These are phyloP conservation scores for Simalia tracyae DNA, from an alignment of 2,797 vertebrate genomes.

Conservation along the genomic window DNA sequence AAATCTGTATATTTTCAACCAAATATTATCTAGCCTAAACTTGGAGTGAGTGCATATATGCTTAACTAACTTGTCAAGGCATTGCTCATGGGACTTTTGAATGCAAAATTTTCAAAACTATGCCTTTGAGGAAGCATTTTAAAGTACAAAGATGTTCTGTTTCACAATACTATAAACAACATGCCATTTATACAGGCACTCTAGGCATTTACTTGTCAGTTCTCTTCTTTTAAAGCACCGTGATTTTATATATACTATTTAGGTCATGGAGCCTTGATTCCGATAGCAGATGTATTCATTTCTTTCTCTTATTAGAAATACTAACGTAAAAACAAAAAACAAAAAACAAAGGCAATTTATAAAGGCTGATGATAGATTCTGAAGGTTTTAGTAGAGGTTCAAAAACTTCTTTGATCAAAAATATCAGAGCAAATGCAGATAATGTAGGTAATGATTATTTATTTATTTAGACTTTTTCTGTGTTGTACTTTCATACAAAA, in stretches of 20 bases:
- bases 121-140: constrained; percentile 64
- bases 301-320: constrained; percentile 47
- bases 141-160: constrained; percentile 67
- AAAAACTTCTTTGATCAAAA: neutral
- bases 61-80: constrained; percentile 30
- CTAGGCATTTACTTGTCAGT: constrained; percentile 67
- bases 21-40: constrained; percentile 26
- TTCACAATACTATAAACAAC: constrained; percentile 62
- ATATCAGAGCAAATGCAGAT: neutral
- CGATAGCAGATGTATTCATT: constrained; percentile 50
- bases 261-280: constrained; percentile 55
- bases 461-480: neutral
- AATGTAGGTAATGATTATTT: neutral
- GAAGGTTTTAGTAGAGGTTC: neutral
- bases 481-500: neutral
- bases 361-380: constrained; percentile 13
- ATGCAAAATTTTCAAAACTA: constrained; percentile 51
- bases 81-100: constrained; percentile 53
- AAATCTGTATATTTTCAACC: constrained; percentile 7
- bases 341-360: constrained; percentile 40
- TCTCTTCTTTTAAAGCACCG: constrained; percentile 63
- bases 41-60: constrained; percentile 13
- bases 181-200: constrained; percentile 66
- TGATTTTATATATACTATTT: constrained; percentile 52
- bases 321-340: constrained; percentile 41